Base-by-base conservation (phyloP, 2,797 vertebrate genomes). In the Serranus cabrilla region DNA sequence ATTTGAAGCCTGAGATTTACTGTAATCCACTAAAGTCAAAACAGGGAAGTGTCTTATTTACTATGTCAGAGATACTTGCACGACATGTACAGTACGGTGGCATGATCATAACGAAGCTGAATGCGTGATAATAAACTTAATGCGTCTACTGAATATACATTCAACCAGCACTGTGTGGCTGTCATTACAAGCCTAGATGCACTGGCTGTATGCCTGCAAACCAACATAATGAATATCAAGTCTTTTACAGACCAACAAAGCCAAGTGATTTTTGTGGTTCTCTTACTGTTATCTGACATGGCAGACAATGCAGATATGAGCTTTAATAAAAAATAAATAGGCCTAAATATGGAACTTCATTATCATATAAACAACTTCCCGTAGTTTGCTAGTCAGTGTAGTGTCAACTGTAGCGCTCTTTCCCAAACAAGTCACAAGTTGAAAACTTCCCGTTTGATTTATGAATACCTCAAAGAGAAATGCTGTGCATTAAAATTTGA, bases 1-100 rank as follows among this genome's bases (percentile, higher is more conserved):
- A 64, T 14, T n/a, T 46, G 27, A 79, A 37, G 56, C 55, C 14
- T 46, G 51, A 69, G 47, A 71, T 71, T 84, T 54, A 70, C 42
- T 70, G 21, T 42, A 39, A 74, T 25, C 51, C 57, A 64, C 61
- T 40, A 13, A 64, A 17, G 40, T 59, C 60, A 66, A 61, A 77
- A 68, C 20, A 46, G 17, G 0, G 10, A 57, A 73, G 42, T n/a
- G 16, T 49, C 46, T 43, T n/a, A 37, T 42, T 63, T 42, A 71
- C 43, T 17, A 7, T 46, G 23, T 72, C 10, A 68, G 14, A 51
- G 47, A 71, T 37, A 42, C 69, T 54, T 2, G 25, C 37, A 57
- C 23, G 4, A 43, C 9, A 81, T 5, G 39, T 7, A 58, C 27
- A 11, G 40, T 11, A 39, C 39, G 8, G 39, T 11, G 27, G 39